Percentiles rank a stretch among this genome's conserved stretches.
These are phyloP conservation scores for Abrostola tripartita DNA, from an alignment of 2,888 invertebrate species.

Conservation along the genomic window DNA sequence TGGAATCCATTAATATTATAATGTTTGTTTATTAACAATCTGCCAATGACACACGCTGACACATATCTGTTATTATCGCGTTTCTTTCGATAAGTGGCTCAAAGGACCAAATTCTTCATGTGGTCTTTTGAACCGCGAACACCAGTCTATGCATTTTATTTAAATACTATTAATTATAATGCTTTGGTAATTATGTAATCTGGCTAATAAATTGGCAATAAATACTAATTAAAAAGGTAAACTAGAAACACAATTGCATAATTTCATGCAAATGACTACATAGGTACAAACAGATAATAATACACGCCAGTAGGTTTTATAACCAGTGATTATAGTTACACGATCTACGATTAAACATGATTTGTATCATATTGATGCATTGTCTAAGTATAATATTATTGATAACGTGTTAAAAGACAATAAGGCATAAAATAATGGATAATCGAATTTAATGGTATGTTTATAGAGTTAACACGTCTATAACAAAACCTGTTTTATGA, in stretches of 20 bases:
- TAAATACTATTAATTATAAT: too few species aligned
- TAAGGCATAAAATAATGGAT: slow-evolving; percentile 21
- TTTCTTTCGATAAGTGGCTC: neutral
- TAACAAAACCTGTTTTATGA: slow-evolving; percentile 6
- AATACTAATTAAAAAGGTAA: too few species aligned
- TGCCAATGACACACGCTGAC: neutral
- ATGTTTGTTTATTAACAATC: neutral
- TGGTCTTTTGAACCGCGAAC: too few species aligned
- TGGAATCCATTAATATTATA: neutral
- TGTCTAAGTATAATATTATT: slow-evolving; percentile 7
- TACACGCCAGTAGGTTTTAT: neutral
- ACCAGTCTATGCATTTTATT: too few species aligned
- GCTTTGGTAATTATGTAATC: too few species aligned
- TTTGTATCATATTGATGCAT: slow-evolving; percentile 3
- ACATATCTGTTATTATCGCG: neutral
- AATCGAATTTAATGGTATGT: slow-evolving; percentile 23
- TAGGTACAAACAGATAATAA: neutral
- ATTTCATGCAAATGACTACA: too few species aligned
- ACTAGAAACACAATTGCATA: too few species aligned
- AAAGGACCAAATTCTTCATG: neutral
- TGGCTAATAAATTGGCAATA: too few species aligned
- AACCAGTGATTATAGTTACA: neutral
- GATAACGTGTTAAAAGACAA: slow-evolving; percentile 5
- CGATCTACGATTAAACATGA: neutral
- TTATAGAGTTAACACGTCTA: neutral